Evolutionary conservation across 2,797 vertebrate genomes (phyloP).

Genomic region (Anas georgica): DNA sequence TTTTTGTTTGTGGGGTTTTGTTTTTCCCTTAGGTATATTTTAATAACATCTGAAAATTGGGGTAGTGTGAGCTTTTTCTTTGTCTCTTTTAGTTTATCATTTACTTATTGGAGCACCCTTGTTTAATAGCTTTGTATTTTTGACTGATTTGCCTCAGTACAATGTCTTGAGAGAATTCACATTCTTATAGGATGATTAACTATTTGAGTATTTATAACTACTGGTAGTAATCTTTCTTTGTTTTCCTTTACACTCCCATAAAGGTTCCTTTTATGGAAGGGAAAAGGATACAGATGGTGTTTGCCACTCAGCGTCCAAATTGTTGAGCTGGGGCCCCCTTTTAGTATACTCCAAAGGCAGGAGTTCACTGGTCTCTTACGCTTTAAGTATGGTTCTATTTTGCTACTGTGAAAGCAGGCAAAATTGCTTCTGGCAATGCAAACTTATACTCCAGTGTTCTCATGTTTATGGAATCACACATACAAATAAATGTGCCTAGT

Average conservation of each 20-base stretch:
- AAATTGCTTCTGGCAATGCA: slow-evolving; percentile 69
- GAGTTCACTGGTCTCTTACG: slow-evolving; percentile 40
- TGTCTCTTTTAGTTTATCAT: background rate
- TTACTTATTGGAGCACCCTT: background rate
- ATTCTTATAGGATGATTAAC: slow-evolving; percentile 60
- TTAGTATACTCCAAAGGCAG: slow-evolving; percentile 52
- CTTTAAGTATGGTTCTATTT: slow-evolving; percentile 61
- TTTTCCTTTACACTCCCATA: slow-evolving; percentile 68
- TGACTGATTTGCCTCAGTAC: background rate
- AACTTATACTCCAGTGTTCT: slow-evolving; percentile 39
- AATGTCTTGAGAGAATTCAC: slow-evolving; percentile 16
- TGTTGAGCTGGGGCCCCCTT: slow-evolving; percentile 56
- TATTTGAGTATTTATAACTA: slow-evolving; percentile 55
- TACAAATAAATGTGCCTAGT: slow-evolving; percentile 49
- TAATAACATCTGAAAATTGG: background rate
- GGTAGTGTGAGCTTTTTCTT: background rate
- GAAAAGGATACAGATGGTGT: slow-evolving; percentile 78
- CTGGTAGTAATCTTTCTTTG: slow-evolving; percentile 63
- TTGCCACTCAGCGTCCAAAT: slow-evolving; percentile 61
- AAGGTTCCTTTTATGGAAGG: slow-evolving; percentile 75
- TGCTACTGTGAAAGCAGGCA: slow-evolving; percentile 65
- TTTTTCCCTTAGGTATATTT: background rate
- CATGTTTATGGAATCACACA: slow-evolving; percentile 65
- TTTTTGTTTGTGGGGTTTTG: background rate
- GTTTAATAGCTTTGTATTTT: background rate